Conservation (phyloP, 1,140 invertebrate genomes). For the Calliphora vicina region DNA sequence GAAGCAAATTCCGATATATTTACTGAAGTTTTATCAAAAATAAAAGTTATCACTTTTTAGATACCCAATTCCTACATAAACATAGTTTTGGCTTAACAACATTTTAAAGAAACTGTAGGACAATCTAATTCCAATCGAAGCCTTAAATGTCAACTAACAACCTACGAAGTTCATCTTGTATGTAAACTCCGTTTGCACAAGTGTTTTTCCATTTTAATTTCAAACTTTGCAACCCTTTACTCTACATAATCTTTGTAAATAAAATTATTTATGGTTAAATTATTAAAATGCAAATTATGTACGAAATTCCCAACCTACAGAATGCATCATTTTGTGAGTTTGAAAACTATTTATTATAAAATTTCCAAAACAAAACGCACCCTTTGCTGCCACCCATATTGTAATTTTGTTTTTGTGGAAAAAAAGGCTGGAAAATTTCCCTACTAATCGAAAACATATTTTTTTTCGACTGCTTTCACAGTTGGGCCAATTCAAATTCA, state of each 20-base stretch:
- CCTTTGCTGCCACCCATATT: slow-evolving; percentile 10
- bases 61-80: too few relatives aligned
- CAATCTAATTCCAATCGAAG: too few relatives aligned
- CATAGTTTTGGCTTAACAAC: too few relatives aligned
- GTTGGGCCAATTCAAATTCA: slow-evolving; percentile 10
- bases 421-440: slow-evolving; percentile 8
- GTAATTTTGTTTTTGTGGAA: neutral
- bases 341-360: neutral
- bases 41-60: too few relatives aligned
- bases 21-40: too few relatives aligned
- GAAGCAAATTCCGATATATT: too few relatives aligned
- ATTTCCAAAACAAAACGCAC: neutral
- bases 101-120: too few relatives aligned
- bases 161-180: too few relatives aligned
- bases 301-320: neutral
- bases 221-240: neutral
- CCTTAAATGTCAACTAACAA: too few relatives aligned
- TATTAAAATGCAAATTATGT: neutral
- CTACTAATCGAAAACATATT: slow-evolving; percentile 16
- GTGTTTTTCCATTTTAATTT: too few relatives aligned
- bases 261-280: neutral
- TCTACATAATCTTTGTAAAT: neutral
- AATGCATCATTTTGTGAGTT: neutral
- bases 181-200: too few relatives aligned
- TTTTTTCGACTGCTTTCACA: neutral